Evolutionary conservation across 1,140 invertebrate genomes (phyloP), one percentile per base, ranked within the genome.

Genomic region (Drosophila takahashii): DNA sequence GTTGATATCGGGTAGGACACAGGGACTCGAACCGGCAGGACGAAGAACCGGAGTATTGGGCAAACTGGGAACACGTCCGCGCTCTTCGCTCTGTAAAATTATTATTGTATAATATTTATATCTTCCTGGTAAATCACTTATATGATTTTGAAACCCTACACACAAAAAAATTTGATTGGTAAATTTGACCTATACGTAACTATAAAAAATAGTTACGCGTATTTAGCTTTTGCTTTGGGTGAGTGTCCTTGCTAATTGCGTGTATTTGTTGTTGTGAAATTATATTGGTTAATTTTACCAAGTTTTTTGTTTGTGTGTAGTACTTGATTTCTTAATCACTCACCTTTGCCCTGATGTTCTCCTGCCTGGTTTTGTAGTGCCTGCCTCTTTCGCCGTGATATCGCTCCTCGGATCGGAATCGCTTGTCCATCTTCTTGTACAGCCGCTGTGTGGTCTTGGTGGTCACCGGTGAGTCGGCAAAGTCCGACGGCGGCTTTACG

Each of bases 401-500:
- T 10, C 95, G 94, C 74, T 97, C 96, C 90, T 97, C 96, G n/a
- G 96, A 97, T 11, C 96, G 93, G 84, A 96, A 96, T 65, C 96
- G 93, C 81, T 96, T 96, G 64, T 97, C 96, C 67, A 96, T 93
- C 90, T 97, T 97, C 89, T 97, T 97, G 87, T 96, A 96, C 3
- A 96, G 89, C 29, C 96, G 91, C 44, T 92, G 91, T 0, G 91
- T 91, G 45, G 91, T 92, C 47, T 92, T 92, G 2, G 93, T 94
- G 78, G 81, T 95, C 58, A 95, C 95, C 1, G 96, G 96, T 0
- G 96, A 97, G 92, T 97, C 96, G 11, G 96, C 96, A 90, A 97
- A 97, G 34, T 96, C 96, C 15, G 96, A 96, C 7, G 96, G 96
- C 3, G 96, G 96, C 79, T 96, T 95, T 6, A 97, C 96, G 73